Percentiles rank a stretch among this genome's conserved stretches.
These are phyloP conservation scores for Peromyscus leucopus DNA, from an alignment of 2,113 vertebrate genomes.

Conservation along the genomic window DNA sequence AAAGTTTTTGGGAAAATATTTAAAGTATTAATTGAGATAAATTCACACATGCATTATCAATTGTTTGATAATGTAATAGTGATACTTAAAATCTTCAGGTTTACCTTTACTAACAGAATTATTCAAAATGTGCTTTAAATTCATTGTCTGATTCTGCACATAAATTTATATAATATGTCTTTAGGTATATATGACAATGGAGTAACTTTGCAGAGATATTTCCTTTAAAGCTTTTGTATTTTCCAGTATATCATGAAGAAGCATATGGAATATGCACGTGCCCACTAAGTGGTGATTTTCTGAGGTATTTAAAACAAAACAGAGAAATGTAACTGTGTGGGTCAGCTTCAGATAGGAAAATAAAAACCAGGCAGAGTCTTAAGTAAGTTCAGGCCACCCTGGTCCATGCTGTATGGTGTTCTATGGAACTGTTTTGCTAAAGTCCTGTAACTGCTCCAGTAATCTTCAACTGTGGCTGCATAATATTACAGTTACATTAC, in stretches of 20 bases:
- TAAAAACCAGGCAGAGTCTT: neutral
- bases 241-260: conserved; percentile 37
- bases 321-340: neutral
- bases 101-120: neutral
- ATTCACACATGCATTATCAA: conserved; percentile 19
- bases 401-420: neutral
- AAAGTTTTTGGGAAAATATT: conserved; percentile 45
- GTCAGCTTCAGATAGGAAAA: neutral
- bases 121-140: neutral
- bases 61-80: neutral
- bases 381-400: neutral
- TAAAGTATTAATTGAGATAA: conserved; percentile 37
- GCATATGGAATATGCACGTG: neutral
- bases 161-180: neutral
- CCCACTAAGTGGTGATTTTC: neutral
- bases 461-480: neutral
- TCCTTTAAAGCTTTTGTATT: neutral
- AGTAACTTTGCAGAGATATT: conserved; percentile 30
- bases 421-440: neutral
- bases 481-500: neutral
- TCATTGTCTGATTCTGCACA: neutral
- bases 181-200: neutral
- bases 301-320: neutral
- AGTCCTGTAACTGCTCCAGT: neutral
- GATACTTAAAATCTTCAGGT: neutral